phyloP scores from a whole-genome alignment of 2,113 vertebrate genomes.

The Nesospiza acunhae region DNA sequence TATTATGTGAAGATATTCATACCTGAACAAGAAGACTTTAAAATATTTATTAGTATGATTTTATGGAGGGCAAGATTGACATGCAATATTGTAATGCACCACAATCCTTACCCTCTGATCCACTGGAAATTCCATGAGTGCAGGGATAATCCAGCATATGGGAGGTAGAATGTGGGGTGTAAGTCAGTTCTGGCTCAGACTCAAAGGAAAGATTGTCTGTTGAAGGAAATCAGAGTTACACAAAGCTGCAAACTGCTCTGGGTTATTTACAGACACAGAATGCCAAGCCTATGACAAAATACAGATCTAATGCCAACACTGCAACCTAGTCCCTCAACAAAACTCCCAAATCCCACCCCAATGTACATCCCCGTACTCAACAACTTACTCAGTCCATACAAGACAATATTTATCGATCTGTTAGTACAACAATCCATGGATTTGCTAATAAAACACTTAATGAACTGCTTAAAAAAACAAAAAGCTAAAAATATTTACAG shows the following conservation, averaged over 20 bases:
- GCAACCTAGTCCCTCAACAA: background rate
- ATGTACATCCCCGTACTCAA: background rate
- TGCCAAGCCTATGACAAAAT: background rate
- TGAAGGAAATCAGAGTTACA: background rate
- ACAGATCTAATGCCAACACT: background rate
- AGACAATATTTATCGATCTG: background rate
- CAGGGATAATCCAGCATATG: background rate
- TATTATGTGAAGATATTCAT: background rate
- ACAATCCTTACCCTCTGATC: constrained; percentile 55
- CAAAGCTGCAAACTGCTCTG: background rate
- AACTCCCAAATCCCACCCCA: background rate
- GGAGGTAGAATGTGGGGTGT: background rate
- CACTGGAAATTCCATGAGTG: background rate
- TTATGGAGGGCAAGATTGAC: background rate
- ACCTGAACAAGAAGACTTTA: background rate
- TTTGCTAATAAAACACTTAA: background rate
- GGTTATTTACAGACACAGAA: background rate
- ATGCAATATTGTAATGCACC: background rate
- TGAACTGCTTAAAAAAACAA: background rate
- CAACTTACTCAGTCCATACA: background rate
- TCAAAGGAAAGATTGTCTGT: constrained; percentile 69
- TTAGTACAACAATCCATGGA: background rate
- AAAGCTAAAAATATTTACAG: background rate
- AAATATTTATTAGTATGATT: background rate
- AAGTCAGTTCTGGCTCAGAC: background rate